Percentiles rank a stretch among this genome's conserved stretches.
These are phyloP conservation scores for Serilophus lunatus DNA, from an alignment of 2,113 vertebrate species.

Conservation along the genomic window DNA sequence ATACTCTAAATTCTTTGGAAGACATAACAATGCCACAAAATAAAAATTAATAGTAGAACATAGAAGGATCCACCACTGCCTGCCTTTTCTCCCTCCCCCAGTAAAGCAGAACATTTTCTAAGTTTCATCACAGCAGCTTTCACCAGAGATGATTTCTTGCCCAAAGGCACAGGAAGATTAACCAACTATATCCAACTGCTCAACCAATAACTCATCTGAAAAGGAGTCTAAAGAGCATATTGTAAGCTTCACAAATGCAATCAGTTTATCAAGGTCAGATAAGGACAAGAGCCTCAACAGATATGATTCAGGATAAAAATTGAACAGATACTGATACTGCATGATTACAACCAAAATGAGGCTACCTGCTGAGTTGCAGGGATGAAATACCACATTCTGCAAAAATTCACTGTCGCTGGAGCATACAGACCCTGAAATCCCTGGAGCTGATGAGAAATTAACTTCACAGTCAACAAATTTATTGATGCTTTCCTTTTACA, in stretches of 20 bases:
- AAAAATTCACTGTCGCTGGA: slow-evolving; percentile 6
- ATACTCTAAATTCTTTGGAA: slow-evolving; percentile 20
- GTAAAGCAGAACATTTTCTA: slow-evolving; percentile 50
- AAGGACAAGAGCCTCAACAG: slow-evolving; percentile 60
- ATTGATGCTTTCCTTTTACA: neutral
- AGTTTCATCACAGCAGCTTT: slow-evolving; percentile 58
- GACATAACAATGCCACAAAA: slow-evolving; percentile 39
- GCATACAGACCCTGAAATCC: neutral
- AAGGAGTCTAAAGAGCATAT: slow-evolving; percentile 61
- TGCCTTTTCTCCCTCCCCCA: neutral
- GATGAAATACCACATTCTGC: slow-evolving; percentile 29
- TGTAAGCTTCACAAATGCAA: slow-evolving; percentile 59
- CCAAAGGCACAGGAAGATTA: slow-evolving; percentile 70
- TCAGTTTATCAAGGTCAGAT: slow-evolving; percentile 71
- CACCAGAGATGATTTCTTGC: slow-evolving; percentile 67
- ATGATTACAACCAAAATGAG: slow-evolving; percentile 55
- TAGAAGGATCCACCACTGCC: neutral
- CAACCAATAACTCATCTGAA: slow-evolving; percentile 63
- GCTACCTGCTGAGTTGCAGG: slow-evolving; percentile 32
- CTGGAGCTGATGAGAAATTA: slow-evolving; percentile 25
- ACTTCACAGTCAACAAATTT: neutral
- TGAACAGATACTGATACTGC: slow-evolving; percentile 46
- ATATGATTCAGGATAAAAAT: slow-evolving; percentile 45
- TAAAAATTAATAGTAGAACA: slow-evolving; percentile 40
- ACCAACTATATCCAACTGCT: slow-evolving; percentile 61